Evolutionary conservation across 2,797 vertebrate genomes (phyloP).

Genomic region (Hyperoplus lanceolatus): DNA sequence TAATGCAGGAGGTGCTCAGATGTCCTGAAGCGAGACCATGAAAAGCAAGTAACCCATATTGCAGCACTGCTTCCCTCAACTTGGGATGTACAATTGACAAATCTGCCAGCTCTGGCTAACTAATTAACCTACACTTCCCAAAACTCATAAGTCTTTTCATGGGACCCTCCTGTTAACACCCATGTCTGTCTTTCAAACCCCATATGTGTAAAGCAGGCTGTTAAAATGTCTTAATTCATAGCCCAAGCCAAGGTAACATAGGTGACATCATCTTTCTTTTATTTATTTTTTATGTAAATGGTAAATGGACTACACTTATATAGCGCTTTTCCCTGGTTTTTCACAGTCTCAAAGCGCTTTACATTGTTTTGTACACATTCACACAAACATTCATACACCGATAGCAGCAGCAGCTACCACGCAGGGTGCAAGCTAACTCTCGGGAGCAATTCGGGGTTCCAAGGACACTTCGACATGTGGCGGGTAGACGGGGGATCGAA

Average conservation of each 20-base stretch:
- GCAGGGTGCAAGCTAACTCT: too few species aligned
- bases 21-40: slow-evolving; percentile 15
- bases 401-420: too few species aligned
- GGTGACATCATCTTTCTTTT: slow-evolving; percentile 7
- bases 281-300: background rate
- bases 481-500: too few species aligned
- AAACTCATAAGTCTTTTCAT: background rate
- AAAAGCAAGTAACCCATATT: background rate
- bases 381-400: too few species aligned
- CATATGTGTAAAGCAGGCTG: background rate
- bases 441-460: too few species aligned
- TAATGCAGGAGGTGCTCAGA: slow-evolving; percentile 23
- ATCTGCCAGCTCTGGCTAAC: background rate
- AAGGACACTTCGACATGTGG: too few species aligned
- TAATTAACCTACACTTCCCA: background rate
- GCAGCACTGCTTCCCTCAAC: background rate
- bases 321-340: too few species aligned
- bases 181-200: background rate
- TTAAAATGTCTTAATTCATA: slow-evolving; percentile 11
- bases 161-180: background rate
- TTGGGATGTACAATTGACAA: background rate
- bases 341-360: too few species aligned
- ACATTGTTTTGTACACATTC: too few species aligned
- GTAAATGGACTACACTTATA: too few species aligned
- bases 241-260: background rate